These are phyloP conservation scores for Promerops cafer DNA, from an alignment of 2,113 vertebrate species.

Conservation along the genomic window DNA sequence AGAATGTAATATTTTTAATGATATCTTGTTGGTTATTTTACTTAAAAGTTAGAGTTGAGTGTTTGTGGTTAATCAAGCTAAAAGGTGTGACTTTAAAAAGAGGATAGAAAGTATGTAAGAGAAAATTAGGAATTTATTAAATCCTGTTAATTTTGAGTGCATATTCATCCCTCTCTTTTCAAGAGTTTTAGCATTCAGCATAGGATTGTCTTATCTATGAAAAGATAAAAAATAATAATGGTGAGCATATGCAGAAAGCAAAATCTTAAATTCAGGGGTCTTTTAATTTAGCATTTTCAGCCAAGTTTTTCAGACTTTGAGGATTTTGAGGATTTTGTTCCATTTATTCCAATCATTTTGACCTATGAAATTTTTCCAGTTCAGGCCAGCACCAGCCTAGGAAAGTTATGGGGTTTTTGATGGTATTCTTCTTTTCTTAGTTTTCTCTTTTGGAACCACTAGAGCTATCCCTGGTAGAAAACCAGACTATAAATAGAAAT, in stretches of 20 bases:
- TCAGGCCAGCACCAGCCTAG: neutral
- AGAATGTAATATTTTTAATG: neutral
- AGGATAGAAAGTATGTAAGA: neutral
- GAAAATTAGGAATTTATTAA: neutral
- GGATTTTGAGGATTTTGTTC: neutral
- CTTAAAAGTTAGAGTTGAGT: neutral
- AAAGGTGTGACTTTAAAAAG: neutral
- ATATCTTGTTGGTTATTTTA: neutral
- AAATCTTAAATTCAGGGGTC: neutral
- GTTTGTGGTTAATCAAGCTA: neutral
- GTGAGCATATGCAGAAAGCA: neutral
- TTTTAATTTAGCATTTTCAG: neutral
- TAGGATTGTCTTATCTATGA: neutral
- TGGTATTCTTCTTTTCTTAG: neutral
- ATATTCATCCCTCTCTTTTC: neutral
- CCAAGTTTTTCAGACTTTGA: neutral
- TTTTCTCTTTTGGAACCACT: neutral
- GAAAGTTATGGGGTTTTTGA: neutral
- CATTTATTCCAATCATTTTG: neutral
- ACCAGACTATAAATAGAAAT: neutral
- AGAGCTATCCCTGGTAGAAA: neutral
- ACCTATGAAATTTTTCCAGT: neutral
- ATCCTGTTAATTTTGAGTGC: neutral
- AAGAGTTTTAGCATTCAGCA: neutral
- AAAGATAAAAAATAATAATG: neutral